Conservation (phyloP, 1,140 invertebrate genomes). For the Diabrotica undecimpunctata region DNA sequence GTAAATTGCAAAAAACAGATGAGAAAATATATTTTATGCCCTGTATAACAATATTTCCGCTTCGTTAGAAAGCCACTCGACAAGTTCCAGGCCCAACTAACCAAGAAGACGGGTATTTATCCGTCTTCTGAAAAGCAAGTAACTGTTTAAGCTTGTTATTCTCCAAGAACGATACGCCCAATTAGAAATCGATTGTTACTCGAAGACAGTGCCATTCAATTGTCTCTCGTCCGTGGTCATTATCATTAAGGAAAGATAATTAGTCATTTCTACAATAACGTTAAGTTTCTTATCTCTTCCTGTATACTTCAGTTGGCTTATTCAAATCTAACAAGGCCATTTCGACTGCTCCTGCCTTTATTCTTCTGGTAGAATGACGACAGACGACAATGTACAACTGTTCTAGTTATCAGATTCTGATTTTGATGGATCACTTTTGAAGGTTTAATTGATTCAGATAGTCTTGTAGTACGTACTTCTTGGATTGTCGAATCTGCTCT, state of each 20-base stretch:
- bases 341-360: neutral
- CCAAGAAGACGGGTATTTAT: neutral
- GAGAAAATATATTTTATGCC: too few relatives aligned
- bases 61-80: neutral
- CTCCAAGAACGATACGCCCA: neutral
- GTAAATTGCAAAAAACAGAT: too few relatives aligned
- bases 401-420: neutral
- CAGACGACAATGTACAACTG: neutral
- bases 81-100: neutral
- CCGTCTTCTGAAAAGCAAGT: neutral
- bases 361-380: neutral
- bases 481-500: too few relatives aligned
- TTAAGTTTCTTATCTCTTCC: constrained; percentile 2
- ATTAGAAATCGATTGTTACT: neutral
- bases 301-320: neutral
- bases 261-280: neutral
- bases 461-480: too few relatives aligned
- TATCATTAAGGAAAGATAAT: neutral
- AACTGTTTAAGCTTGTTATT: neutral
- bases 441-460: neutral
- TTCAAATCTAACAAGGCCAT: neutral
- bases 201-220: neutral
- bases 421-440: neutral
- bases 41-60: neutral
- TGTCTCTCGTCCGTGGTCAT: constrained; percentile 1